A percentile compares a stretch with the other conserved stretches of the same genome.
Conservation (phyloP, 2,797 vertebrate species). For the Amblyopsis hoosieri region DNA sequence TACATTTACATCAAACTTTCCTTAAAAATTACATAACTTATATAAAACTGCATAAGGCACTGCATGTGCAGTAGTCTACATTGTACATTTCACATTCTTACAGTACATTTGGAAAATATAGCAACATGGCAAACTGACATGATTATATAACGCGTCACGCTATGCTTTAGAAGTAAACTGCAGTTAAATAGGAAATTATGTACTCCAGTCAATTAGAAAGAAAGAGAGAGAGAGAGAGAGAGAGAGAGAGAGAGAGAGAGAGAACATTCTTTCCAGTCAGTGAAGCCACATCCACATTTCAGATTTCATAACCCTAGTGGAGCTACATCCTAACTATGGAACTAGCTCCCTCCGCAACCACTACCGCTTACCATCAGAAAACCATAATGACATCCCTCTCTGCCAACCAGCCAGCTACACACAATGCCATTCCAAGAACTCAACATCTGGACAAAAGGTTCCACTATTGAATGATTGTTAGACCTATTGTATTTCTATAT, state of each 20-base stretch:
- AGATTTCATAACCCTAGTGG: slow-evolving; percentile 56
- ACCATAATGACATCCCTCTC: slow-evolving; percentile 58
- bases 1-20: too few species aligned
- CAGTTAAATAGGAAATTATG: slow-evolving; percentile 19
- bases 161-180: too few species aligned
- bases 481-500: too few species aligned
- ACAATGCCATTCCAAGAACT: slow-evolving; percentile 44
- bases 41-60: too few species aligned
- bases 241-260: slow-evolving; percentile 27
- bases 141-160: too few species aligned
- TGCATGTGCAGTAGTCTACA: too few species aligned
- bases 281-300: slow-evolving; percentile 59
- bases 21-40: too few species aligned
- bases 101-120: too few species aligned
- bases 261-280: slow-evolving; percentile 61
- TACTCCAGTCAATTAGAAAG: slow-evolving; percentile 16
- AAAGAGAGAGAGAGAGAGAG: slow-evolving; percentile 4
- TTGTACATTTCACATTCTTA: too few species aligned
- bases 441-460: slow-evolving; percentile 46
- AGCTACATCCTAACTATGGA: too few species aligned
- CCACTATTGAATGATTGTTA: too few species aligned
- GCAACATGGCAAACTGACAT: too few species aligned
- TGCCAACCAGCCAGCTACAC: slow-evolving; percentile 41
- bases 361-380: slow-evolving; percentile 46
- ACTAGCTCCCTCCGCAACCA: slow-evolving; percentile 28